Evolutionary conservation across 2,797 vertebrate species (phyloP), one percentile per base, ranked within the genome.

Genomic region (Lithobates pipiens): DNA sequence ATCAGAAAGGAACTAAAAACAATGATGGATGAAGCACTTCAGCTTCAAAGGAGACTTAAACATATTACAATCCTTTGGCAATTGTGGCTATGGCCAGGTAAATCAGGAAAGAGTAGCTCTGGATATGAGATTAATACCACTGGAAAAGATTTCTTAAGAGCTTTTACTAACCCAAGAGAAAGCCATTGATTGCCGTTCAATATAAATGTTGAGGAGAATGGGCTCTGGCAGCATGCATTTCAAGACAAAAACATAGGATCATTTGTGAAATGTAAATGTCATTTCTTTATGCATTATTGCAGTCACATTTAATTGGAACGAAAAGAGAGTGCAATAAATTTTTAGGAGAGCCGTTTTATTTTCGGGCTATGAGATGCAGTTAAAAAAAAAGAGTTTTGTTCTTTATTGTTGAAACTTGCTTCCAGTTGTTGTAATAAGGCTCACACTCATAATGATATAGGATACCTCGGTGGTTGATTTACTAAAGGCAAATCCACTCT

Each of bases 1-100:
- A 93, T 93, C 93, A 94, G 94, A 95, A 95, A 95, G 93, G 93
- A 90, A 89, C 90, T 87, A 92, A 93, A 93, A 94, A 95, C 94
- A 88, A 94, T 95, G 95, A 95, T 94, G 92, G 93, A 95, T 95
- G 92, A 87, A 91, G 89, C 63, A 16, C 89, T 93, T 93, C 93
- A 92, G 90, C 89, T 93, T 93, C 92, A 92, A 90, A 88, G 85
- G 90, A 93, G 89, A 85, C 90, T 92, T 89, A 92, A 93, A 88
- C 91, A 92, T 91, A 91, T 89, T 90, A 91, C 91, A 93, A 92
- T 88, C 91, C 87, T 89, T 82, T 90, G 88, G 91, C 91, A 93
- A 93, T 93, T 92, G 93, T 93, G 93, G 91, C 92, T 93, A 91
- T 91, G 88, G 88, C 91, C 92, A 89, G 88, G 90, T 85, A 92